Conservation (phyloP, 2,113 vertebrate genomes). For the Notothenia rossii region DNA sequence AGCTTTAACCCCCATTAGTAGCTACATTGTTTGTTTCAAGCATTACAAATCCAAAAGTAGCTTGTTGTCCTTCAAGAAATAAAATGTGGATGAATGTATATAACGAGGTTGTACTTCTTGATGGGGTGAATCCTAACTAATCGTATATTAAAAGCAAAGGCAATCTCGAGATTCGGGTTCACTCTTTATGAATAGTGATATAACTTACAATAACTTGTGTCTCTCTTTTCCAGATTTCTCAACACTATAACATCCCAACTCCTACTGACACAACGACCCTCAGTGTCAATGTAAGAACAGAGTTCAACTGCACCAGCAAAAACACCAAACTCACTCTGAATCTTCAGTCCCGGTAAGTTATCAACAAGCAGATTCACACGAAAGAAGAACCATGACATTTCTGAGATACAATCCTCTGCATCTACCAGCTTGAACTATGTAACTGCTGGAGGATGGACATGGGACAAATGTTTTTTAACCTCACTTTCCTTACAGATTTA, state of each 20-base stretch:
- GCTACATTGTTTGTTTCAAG: no score
- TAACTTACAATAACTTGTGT: no score
- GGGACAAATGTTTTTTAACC: not conserved
- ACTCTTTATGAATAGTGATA: not conserved
- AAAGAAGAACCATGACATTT: not conserved
- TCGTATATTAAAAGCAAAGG: no score
- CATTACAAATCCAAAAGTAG: no score
- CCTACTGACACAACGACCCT: slow-evolving; percentile 34
- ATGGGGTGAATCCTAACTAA: no score
- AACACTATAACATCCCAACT: slow-evolving; percentile 78
- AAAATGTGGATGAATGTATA: no score
- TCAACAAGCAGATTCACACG: not conserved
- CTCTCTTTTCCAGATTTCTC: slow-evolving; percentile 58
- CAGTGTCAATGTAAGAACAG: slow-evolving; percentile 17
- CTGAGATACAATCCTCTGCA: not conserved
- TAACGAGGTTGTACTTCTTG: no score
- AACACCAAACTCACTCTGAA: slow-evolving; percentile 32
- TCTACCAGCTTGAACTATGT: not conserved
- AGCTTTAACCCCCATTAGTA: no score
- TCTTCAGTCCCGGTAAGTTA: slow-evolving; percentile 37
- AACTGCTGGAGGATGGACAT: not conserved
- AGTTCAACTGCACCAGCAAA: slow-evolving; percentile 16
- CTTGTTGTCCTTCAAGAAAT: no score
- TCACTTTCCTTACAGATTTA: not conserved
- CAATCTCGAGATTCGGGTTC: not conserved